Conservation (phyloP, 2,113 vertebrate genomes). For the Cheilinus undulatus region DNA sequence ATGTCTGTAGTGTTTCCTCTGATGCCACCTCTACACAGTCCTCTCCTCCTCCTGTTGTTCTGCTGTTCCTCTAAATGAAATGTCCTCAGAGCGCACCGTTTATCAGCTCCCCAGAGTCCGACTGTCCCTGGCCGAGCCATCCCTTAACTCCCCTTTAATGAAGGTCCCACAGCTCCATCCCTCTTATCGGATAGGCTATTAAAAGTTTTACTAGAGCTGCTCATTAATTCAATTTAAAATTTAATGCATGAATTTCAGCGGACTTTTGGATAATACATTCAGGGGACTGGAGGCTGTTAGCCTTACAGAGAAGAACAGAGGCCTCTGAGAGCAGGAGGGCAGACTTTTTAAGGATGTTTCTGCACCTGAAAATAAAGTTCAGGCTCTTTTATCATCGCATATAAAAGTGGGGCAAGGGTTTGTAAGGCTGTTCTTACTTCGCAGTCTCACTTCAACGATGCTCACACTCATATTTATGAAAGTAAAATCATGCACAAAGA, state of each 20-base stretch:
- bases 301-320: conserved; percentile 1
- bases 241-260: conserved; percentile 45
- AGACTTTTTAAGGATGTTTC: neutral
- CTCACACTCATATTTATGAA: neutral
- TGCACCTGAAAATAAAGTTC: neutral
- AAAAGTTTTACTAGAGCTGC: conserved; percentile 45
- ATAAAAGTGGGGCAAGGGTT: neutral
- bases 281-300: conserved; percentile 12
- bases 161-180: conserved; percentile 47
- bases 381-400: neutral
- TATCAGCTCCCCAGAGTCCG: conserved; percentile 41
- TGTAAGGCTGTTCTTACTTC: neutral
- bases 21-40: neutral
- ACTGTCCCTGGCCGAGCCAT: conserved; percentile 25
- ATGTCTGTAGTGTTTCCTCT: neutral
- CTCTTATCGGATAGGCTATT: conserved; percentile 52
- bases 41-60: neutral
- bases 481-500: neutral
- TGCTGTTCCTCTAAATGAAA: conserved; percentile 6
- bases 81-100: conserved; percentile 23
- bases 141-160: conserved; percentile 36
- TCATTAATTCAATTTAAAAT: conserved; percentile 64
- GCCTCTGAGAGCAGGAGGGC: neutral
- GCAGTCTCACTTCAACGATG: neutral
- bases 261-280: conserved; percentile 29